Base-by-base conservation (phyloP, 2,113 vertebrate genomes). In the Calidris pygmaea region DNA sequence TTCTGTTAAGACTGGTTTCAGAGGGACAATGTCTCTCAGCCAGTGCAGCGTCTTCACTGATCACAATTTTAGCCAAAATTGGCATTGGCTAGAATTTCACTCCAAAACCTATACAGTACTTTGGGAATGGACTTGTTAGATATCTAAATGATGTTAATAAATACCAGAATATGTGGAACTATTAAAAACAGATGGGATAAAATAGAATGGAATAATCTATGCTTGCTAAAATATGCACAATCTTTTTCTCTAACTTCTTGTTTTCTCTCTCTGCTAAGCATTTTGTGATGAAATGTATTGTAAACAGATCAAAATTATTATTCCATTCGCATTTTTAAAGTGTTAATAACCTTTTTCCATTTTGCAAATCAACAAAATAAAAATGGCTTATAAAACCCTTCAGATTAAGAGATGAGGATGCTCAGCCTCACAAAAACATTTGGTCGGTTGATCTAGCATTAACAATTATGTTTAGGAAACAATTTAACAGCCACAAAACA, bases 361-460 rank as follows among this genome's bases (percentile, higher is more conserved):
- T 96, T 93, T 97, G 21, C 29, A 96, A 92, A 89, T 87, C 39
- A 91, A 87, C 48, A 91, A 92, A 93, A 94, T 66, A 92, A 82
- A 95, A 83, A 87, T 27, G 70, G n/a, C 29, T 74, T 89, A 65
- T 39, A 80, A 89, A 94, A 41, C 78, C 52, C 93, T 93, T 77
- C 67, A 47, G 67, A 94, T 90, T 93, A 87, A 60, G 53, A 47
- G 53, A 95, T 71, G 85, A 95, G 55, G 32, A 58, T 18, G 4
- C 52, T 94, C 70, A 96, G 80, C n/a, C 63, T 94, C 67, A 39
- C 66, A 85, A 78, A 94, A 97, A 95, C 85, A 93, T 97, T 96
- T 96, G 76, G 68, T 85, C 0, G 1, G 52, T 91, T 96, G 92
- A 87, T 95, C 30, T 84, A 89, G 45, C 24, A 93, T 87, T 95